phyloP scores from a whole-genome alignment of 2,113 vertebrate species.

The Ranitomeya imitator region DNA sequence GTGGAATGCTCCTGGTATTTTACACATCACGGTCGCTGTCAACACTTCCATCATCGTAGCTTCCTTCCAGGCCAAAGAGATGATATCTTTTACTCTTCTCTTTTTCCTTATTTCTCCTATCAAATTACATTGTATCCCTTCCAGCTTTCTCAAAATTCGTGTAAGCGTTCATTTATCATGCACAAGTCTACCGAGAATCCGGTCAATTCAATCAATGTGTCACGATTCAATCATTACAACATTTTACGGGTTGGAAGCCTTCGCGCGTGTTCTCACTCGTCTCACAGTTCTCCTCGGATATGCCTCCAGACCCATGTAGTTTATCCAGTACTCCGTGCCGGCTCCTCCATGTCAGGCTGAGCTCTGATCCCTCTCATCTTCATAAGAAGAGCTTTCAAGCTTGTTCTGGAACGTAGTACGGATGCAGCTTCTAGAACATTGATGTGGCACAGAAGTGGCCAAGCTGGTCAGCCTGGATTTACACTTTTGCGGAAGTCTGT shows the following conservation, averaged over 20 bases:
- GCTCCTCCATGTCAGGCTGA: neutral
- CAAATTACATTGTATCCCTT: constrained; percentile 16
- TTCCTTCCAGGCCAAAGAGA: constrained; percentile 14
- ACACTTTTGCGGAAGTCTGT: neutral
- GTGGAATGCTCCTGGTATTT: constrained; percentile 25
- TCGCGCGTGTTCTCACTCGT: neutral
- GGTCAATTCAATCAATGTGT: constrained; percentile 19
- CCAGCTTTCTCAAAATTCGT: constrained; percentile 16
- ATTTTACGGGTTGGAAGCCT: neutral
- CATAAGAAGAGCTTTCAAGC: neutral
- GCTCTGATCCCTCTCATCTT: neutral
- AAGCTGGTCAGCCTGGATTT: neutral
- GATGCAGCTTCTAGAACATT: neutral
- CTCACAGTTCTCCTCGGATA: neutral
- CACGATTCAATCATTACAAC: constrained; percentile 6
- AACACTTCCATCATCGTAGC: constrained; percentile 8
- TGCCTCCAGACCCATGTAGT: neutral
- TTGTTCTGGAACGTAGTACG: neutral
- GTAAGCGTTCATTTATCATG: constrained; percentile 10
- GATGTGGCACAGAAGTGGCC: neutral
- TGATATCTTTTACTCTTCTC: constrained; percentile 19
- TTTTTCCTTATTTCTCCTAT: constrained; percentile 22
- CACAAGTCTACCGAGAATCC: constrained; percentile 8
- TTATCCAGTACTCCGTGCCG: neutral
- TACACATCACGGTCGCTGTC: constrained; percentile 1